A percentile compares a stretch with the other conserved stretches of the same genome.
Conservation (phyloP, 2,888 invertebrate genomes). For the Enchytraeus crypticus region DNA sequence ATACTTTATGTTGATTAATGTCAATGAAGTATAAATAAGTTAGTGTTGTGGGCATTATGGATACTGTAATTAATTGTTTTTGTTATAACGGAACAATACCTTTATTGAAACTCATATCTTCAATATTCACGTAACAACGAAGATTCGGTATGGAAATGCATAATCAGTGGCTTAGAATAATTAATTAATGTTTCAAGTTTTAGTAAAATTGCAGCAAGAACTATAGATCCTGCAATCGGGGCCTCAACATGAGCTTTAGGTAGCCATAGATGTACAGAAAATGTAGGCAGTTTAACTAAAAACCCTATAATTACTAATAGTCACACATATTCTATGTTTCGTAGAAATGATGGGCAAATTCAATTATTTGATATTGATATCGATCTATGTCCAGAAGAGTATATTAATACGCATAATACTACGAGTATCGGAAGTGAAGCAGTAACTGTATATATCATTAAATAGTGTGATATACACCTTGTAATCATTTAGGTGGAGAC, state of each 20-base stretch:
- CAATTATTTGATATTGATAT: background rate
- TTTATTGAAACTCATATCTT: too few relatives aligned
- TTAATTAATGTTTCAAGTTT: too few relatives aligned
- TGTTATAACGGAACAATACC: too few relatives aligned
- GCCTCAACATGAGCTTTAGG: constrained; percentile 71
- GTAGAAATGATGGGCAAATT: background rate
- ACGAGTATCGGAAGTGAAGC: constrained; percentile 59
- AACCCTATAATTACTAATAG: constrained; percentile 57
- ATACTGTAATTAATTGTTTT: too few relatives aligned
- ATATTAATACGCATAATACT: background rate
- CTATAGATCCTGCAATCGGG: constrained; percentile 64
- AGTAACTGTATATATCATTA: constrained; percentile 64
- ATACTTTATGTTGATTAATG: too few relatives aligned
- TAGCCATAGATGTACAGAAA: constrained; percentile 62
- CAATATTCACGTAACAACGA: too few relatives aligned
- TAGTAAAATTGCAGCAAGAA: constrained; percentile 65
- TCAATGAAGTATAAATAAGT: too few relatives aligned
- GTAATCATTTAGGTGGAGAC: too few relatives aligned
- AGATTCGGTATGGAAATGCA: too few relatives aligned
- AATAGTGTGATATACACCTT: too few relatives aligned
- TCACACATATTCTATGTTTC: constrained; percentile 36
- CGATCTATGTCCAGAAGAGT: background rate
- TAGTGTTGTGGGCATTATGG: too few relatives aligned
- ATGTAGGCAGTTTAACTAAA: constrained; percentile 65
- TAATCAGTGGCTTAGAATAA: too few relatives aligned